Evolutionary conservation across 2,797 vertebrate species (phyloP).

Genomic region (Tadarida brasiliensis): DNA sequence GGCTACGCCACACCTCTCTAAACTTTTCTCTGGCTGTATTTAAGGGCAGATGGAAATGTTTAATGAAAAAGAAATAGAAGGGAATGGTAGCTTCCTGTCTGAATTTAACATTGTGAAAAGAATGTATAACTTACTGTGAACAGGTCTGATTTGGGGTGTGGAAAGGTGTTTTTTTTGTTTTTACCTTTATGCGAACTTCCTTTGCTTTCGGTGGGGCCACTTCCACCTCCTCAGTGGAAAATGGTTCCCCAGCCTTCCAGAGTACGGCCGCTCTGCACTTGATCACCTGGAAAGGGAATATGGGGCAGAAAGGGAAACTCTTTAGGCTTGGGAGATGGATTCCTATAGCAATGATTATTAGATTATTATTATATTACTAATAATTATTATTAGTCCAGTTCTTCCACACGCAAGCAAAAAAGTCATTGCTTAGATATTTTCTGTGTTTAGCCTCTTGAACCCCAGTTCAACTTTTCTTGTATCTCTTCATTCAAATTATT

Average conservation of each 20-base stretch:
- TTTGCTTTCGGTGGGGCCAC: slow-evolving; percentile 80
- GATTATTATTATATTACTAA: too few relatives aligned
- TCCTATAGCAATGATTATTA: not conserved
- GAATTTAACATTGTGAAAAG: not conserved
- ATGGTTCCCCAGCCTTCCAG: slow-evolving; percentile 72
- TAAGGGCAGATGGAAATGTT: not conserved
- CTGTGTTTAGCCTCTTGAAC: not conserved
- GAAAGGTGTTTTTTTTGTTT: not conserved
- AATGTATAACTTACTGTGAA: not conserved
- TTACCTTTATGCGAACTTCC: slow-evolving; percentile 81
- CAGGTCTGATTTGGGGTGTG: not conserved
- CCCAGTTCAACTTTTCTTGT: not conserved
- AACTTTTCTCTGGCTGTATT: not conserved
- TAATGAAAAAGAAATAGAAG: not conserved
- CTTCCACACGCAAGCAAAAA: not conserved
- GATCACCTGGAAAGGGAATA: slow-evolving; percentile 71
- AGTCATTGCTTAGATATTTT: not conserved
- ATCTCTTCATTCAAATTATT: not conserved
- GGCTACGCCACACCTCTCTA: not conserved
- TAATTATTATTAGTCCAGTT: not conserved
- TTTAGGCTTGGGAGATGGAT: not conserved
- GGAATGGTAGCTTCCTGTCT: not conserved
- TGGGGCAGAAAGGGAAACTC: not conserved
- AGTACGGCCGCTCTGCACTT: slow-evolving; percentile 79
- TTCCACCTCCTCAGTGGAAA: slow-evolving; percentile 79